phyloP scores from a whole-genome alignment of 1,140 invertebrate species.

The Drosophila santomea region DNA sequence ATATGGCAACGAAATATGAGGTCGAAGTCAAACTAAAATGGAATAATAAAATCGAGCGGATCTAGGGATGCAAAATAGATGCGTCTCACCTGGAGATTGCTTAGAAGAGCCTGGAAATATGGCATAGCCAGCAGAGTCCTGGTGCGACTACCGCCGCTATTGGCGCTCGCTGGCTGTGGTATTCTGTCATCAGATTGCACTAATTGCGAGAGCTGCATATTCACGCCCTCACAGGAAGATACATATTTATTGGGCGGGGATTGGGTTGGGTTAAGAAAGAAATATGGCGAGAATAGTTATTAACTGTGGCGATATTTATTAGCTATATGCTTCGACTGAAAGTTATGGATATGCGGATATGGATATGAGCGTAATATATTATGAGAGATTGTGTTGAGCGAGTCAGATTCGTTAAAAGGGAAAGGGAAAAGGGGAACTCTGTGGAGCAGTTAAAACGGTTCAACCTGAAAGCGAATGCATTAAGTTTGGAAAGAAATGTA shows the following conservation, averaged over 20 bases:
- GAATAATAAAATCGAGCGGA: conserved; percentile 25
- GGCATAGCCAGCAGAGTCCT: conserved; percentile 86
- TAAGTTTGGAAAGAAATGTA: background rate
- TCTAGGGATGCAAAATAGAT: conserved; percentile 25
- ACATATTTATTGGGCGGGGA: conserved; percentile 7
- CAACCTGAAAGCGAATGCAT: background rate
- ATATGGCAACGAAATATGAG: conserved; percentile 38
- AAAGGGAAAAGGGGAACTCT: background rate
- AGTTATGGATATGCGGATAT: conserved; percentile 32
- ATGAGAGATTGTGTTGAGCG: background rate
- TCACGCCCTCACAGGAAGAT: conserved; percentile 7
- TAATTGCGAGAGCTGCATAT: conserved; percentile 70
- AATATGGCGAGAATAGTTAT: conserved; percentile 54
- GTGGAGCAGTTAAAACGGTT: background rate
- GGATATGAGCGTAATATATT: conserved; percentile 14
- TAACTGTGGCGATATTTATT: conserved; percentile 56
- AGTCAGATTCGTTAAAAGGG: background rate
- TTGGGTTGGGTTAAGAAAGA: conserved; percentile 31
- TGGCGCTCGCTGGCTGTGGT: conserved; percentile 84
- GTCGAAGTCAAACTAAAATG: conserved; percentile 30
- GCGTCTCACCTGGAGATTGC: conserved; percentile 90
- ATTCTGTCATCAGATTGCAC: conserved; percentile 71
- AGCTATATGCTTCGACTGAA: conserved; percentile 34
- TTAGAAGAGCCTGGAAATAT: conserved; percentile 89
- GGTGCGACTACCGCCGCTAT: conserved; percentile 87